Evolutionary conservation across 2,797 vertebrate genomes (phyloP), one percentile per base, ranked within the genome.

Genomic region (Carduelis carduelis): DNA sequence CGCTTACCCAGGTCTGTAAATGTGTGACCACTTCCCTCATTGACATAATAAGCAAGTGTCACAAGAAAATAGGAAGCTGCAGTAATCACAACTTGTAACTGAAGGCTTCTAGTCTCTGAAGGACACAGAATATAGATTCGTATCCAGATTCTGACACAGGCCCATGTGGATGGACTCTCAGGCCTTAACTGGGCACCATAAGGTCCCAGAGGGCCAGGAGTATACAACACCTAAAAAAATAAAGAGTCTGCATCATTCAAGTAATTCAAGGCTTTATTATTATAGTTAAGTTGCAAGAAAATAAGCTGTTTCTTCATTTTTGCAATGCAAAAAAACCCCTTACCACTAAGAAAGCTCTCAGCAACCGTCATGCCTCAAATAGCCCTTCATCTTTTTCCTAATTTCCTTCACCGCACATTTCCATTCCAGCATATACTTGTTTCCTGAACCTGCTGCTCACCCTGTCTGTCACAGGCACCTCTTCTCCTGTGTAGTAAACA

Each of bases 11-110:
- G 15, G 17, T 43, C 20, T 61, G 12, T 24, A 71, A 77, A 72
- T 0, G 0, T 5, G 24, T 23, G 28, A 56, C 28, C 11, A 46
- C 23, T 23, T 79, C 19, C 34, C 46, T 72, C 23, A 50, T 0
- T 37, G 77, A 71, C 66, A 70, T 65, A 47, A 55, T 52, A 66
- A 76, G 11, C 7, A 56, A 95, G 50, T 2, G 3, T 28, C 39
- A 63, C 23, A 49, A 53, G n/a, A 75, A 85, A 70, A 79, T 0
- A 75, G 5, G n/a, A 24, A 75, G 34, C n/a, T 43, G 22, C 35
- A 57, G 61, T 18, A 90, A 79, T 37, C 11, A 12, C 37, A 56
- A 55, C 28, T 28, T 63, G 19, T 49, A 68, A 66, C 1, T 60
- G 18, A 90, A 88, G 6, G 24, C 5, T 69, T 87, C 34, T n/a